Evolutionary conservation across 1,140 invertebrate species (phyloP).

Genomic region (Plectus sambesii): DNA sequence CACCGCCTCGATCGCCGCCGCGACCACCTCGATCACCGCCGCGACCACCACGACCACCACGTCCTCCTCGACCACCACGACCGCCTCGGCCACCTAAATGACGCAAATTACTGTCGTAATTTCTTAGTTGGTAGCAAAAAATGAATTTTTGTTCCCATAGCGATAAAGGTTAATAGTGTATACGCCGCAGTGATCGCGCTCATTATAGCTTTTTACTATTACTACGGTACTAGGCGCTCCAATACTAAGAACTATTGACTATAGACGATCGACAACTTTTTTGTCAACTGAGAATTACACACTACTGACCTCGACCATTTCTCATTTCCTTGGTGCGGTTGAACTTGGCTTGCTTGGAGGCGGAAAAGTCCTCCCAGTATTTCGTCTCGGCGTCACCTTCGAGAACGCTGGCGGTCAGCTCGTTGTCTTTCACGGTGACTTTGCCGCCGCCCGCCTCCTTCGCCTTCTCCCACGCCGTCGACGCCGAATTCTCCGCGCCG

Average conservation of each 20-base stretch:
- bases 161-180: too few species aligned
- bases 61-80: slow-evolving; percentile 19
- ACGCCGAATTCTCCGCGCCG: slow-evolving; percentile 58
- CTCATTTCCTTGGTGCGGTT: slow-evolving; percentile 14
- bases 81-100: slow-evolving; percentile 12
- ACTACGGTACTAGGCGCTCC: too few species aligned
- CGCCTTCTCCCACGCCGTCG: slow-evolving; percentile 56
- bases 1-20: slow-evolving; percentile 5
- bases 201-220: too few species aligned
- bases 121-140: too few species aligned
- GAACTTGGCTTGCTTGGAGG: slow-evolving; percentile 21
- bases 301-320: too few species aligned
- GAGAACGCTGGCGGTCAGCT: slow-evolving; percentile 58
- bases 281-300: slow-evolving; percentile 9
- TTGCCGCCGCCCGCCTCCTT: slow-evolving; percentile 36
- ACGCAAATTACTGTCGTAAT: neutral
- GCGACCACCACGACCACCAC: slow-evolving; percentile 15
- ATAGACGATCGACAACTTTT: too few species aligned
- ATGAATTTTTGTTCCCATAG: too few species aligned
- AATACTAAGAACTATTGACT: too few species aligned
- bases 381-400: slow-evolving; percentile 59
- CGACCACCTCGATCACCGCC: slow-evolving; percentile 6
- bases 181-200: too few species aligned
- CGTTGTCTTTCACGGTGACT: slow-evolving; percentile 57
- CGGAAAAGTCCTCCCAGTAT: slow-evolving; percentile 43